Conservation (phyloP, 1,140 invertebrate species). For the Cyclargus thomasi region DNA sequence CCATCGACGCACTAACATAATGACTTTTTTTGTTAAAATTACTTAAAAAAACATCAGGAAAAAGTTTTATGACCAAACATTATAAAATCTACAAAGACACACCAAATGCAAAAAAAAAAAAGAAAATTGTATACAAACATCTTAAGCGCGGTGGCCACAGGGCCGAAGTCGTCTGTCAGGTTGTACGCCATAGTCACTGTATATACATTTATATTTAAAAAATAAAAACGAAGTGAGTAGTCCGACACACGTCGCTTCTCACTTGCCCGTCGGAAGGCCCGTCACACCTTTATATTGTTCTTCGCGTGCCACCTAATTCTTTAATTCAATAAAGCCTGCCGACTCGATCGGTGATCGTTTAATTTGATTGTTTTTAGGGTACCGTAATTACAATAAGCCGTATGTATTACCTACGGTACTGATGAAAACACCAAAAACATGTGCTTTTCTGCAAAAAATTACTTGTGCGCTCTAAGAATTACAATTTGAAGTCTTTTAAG, state of each 20-base stretch:
- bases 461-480: no score
- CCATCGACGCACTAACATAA: no score
- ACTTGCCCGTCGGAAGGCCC: conserved; percentile 46
- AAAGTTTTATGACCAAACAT: not conserved
- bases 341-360: conserved; percentile 45
- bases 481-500: no score
- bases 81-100: no score
- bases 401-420: not conserved
- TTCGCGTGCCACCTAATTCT: conserved; percentile 68
- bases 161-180: conserved; percentile 51
- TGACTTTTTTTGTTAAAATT: no score
- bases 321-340: conserved; percentile 71
- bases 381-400: conserved; percentile 9
- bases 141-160: conserved; percentile 59
- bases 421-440: not conserved
- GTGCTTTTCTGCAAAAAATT: not conserved
- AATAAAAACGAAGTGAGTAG: conserved; percentile 65
- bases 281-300: conserved; percentile 54
- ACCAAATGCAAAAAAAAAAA: no score
- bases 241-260: conserved; percentile 71
- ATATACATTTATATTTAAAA: conserved; percentile 1
- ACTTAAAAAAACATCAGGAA: no score
- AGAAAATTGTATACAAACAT: conserved; percentile 48
- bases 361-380: conserved; percentile 31
- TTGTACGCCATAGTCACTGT: conserved; percentile 48